Percentiles rank a stretch among this genome's conserved stretches.
Conservation (phyloP, 2,113 vertebrate species). For the Erythrocercus mccallii region DNA sequence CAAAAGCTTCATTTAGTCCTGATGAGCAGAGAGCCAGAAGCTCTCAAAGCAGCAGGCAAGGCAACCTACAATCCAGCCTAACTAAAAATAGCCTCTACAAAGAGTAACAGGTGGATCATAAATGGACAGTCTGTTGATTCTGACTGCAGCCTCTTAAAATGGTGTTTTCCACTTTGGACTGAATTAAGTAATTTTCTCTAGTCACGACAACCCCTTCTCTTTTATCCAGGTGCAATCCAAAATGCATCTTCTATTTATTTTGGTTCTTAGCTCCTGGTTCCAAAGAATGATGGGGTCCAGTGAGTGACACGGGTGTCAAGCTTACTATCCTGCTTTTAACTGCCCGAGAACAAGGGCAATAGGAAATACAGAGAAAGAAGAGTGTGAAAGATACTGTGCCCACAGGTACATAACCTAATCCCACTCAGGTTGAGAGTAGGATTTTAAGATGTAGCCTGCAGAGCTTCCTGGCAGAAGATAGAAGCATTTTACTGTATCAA, state of each 20-base stretch:
- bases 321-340: not conserved
- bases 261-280: not conserved
- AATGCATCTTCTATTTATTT: not conserved
- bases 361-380: not conserved
- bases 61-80: not conserved
- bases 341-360: not conserved
- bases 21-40: not conserved
- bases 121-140: not conserved
- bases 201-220: not conserved
- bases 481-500: not conserved
- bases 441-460: not conserved
- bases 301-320: not conserved
- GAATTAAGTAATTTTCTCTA: not conserved
- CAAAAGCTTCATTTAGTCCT: not conserved
- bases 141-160: not conserved
- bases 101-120: not conserved
- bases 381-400: not conserved
- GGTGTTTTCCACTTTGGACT: not conserved
- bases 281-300: not conserved
- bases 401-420: rapidly evolving
- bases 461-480: not conserved
- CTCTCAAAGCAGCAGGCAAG: not conserved
- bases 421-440: not conserved
- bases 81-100: not conserved
- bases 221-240: not conserved